A percentile compares a stretch with the other conserved stretches of the same genome.
phyloP scores from a whole-genome alignment of 2,113 vertebrate genomes.

The Lagopus leucura region DNA sequence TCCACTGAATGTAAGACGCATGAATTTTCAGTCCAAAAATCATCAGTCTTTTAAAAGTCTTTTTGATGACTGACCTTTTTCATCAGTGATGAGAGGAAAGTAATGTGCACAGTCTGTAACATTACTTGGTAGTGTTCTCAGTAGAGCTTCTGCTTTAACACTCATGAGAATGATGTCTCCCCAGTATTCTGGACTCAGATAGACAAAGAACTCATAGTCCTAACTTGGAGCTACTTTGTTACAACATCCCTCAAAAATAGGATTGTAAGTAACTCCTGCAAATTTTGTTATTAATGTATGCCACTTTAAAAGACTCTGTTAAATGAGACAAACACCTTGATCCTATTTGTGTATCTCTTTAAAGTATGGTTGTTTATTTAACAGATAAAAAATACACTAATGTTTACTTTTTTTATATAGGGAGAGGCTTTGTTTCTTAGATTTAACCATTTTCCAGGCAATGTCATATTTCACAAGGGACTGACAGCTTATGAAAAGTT shows the following conservation, averaged over 20 bases:
- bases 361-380: neutral
- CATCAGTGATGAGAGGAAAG: neutral
- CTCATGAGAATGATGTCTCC: neutral
- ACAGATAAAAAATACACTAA: neutral
- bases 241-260: neutral
- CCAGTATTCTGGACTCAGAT: neutral
- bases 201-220: neutral
- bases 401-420: neutral
- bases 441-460: neutral
- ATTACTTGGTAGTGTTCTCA: neutral
- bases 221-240: neutral
- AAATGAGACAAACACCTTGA: neutral
- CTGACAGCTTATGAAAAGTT: neutral
- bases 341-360: neutral
- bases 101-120: neutral
- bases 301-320: neutral
- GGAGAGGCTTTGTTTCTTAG: neutral
- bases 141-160: neutral
- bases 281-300: neutral
- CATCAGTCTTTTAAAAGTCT: neutral
- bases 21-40: neutral
- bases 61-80: neutral
- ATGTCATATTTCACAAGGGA: neutral
- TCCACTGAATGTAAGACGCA: neutral
- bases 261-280: neutral